Evolutionary conservation across 2,888 invertebrate species (phyloP).

Genomic region (Colletes collaris): DNA sequence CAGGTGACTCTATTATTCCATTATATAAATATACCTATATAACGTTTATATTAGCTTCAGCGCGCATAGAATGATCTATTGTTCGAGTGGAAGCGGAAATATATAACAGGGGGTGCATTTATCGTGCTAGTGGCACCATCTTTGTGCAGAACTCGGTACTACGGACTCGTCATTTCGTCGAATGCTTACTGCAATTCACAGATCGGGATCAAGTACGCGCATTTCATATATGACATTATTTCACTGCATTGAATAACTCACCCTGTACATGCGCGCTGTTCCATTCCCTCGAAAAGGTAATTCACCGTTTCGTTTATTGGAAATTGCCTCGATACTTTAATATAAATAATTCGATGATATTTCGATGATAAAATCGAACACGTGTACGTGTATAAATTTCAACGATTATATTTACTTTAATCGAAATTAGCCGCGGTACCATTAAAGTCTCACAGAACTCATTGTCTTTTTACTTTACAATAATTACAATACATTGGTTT

Average conservation of each 20-base stretch:
- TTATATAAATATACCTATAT: not conserved
- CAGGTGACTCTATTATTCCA: conserved; percentile 8
- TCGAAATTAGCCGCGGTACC: too few species aligned
- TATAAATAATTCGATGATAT: too few species aligned
- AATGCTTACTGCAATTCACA: conserved; percentile 37
- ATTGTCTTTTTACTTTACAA: too few species aligned
- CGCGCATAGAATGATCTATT: conserved; percentile 20
- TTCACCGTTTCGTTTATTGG: conserved; percentile 18
- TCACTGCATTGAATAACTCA: conserved; percentile 36
- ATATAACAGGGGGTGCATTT: not conserved
- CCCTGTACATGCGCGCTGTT: not conserved
- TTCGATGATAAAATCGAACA: too few species aligned
- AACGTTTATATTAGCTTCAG: conserved; percentile 9
- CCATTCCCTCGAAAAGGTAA: conserved; percentile 22
- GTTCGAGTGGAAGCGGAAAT: conserved; percentile 13
- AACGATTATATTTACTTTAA: too few species aligned
- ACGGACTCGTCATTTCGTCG: conserved; percentile 9
- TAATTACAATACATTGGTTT: too few species aligned
- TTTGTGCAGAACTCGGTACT: conserved; percentile 35
- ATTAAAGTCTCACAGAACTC: too few species aligned
- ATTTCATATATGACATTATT: conserved; percentile 40
- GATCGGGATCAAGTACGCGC: conserved; percentile 39
- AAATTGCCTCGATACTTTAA: too few species aligned
- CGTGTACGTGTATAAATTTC: too few species aligned
- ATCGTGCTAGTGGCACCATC: conserved; percentile 58